A percentile compares a stretch with the other conserved stretches of the same genome.
phyloP scores from a whole-genome alignment of 1,140 invertebrate genomes.

The Ridgeia piscesae region DNA sequence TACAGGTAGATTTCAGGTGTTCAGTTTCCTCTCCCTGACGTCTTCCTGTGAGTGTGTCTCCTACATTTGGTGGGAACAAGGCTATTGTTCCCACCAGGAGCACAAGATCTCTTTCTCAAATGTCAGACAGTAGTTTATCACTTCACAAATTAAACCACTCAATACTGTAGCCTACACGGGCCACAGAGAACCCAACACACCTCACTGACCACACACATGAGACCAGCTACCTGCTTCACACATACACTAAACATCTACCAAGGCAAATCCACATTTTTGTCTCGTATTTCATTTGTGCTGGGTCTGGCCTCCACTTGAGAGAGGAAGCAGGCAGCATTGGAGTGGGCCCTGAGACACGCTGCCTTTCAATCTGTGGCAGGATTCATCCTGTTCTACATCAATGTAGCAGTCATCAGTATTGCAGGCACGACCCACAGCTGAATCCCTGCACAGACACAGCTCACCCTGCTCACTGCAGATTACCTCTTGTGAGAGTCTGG shows the following conservation, averaged over 20 bases:
- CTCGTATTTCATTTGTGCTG: background rate
- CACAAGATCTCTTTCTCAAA: too few species aligned
- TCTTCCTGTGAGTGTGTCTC: too few species aligned
- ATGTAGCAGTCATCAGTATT: background rate
- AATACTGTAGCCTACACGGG: too few species aligned
- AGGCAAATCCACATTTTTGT: background rate
- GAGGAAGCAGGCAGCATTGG: background rate
- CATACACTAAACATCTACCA: background rate
- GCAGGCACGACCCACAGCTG: background rate
- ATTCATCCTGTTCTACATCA: background rate
- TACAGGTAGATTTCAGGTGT: too few species aligned
- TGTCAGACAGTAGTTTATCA: too few species aligned
- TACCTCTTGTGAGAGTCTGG: background rate
- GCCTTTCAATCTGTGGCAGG: background rate
- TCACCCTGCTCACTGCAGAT: background rate
- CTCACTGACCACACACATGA: background rate
- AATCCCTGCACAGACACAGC: background rate
- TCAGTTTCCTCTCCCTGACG: too few species aligned
- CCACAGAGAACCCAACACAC: background rate
- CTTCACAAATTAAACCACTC: too few species aligned
- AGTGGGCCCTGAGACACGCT: background rate
- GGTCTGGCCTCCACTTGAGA: background rate
- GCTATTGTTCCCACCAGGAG: too few species aligned
- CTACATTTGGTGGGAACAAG: too few species aligned
- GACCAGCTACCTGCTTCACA: background rate